A percentile compares a stretch with the other conserved stretches of the same genome.
Evolutionary conservation across 1,140 invertebrate genomes (phyloP).

Genomic region (Drosophila baimaii): DNA sequence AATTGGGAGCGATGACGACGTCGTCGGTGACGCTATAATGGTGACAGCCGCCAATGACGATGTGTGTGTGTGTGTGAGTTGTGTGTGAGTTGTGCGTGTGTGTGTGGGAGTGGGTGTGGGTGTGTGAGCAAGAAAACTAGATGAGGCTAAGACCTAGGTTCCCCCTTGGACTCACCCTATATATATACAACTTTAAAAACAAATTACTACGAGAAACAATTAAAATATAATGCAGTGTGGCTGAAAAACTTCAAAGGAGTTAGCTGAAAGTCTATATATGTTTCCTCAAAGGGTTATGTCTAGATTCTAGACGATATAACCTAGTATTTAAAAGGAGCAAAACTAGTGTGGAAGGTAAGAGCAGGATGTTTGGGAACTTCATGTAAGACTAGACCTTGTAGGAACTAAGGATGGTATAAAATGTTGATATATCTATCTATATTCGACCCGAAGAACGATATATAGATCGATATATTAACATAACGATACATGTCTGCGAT

Average conservation of each 20-base stretch:
- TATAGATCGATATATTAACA: too few relatives aligned
- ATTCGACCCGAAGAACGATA: too few relatives aligned
- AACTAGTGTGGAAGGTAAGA: not conserved
- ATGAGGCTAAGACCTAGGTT: not conserved
- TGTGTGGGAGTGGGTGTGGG: slow-evolving; percentile 25
- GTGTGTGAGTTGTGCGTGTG: slow-evolving; percentile 8
- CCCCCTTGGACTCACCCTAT: not conserved
- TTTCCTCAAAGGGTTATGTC: too few relatives aligned
- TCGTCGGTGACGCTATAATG: slow-evolving; percentile 22
- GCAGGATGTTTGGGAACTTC: not conserved
- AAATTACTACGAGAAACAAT: not conserved
- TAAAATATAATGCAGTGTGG: too few relatives aligned
- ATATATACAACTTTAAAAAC: not conserved
- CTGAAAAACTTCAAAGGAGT: too few relatives aligned
- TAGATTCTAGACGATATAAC: too few relatives aligned
- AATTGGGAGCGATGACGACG: slow-evolving; percentile 48
- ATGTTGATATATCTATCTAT: too few relatives aligned
- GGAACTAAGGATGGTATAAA: too few relatives aligned
- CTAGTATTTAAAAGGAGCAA: not conserved
- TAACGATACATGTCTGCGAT: too few relatives aligned
- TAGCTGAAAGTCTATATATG: too few relatives aligned
- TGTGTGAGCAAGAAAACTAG: slow-evolving; percentile 8
- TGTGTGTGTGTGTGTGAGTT: slow-evolving; percentile 18
- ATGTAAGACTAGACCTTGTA: too few relatives aligned
- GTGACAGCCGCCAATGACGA: slow-evolving; percentile 32